Evolutionary conservation across 2,113 vertebrate genomes (phyloP).

Genomic region (Pitta sordida): DNA sequence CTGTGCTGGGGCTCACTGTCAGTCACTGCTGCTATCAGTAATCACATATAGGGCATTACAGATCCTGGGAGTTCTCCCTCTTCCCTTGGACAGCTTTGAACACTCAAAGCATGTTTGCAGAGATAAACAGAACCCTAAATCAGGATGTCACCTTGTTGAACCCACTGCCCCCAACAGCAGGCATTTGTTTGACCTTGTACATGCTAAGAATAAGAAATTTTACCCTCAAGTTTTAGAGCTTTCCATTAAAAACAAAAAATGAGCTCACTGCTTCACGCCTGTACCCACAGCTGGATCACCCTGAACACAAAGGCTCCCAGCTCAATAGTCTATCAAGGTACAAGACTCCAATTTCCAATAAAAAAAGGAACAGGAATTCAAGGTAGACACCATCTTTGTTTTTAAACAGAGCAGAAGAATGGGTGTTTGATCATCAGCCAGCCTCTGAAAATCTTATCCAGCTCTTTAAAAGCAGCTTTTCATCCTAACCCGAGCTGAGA

Average conservation of each 20-base stretch:
- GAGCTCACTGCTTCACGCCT: not conserved
- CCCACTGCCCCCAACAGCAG: accelerated
- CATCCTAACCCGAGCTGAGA: not conserved
- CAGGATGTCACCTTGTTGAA: not conserved
- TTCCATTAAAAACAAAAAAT: not conserved
- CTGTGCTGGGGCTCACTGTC: not conserved
- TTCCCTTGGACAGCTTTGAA: not conserved
- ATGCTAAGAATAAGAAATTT: not conserved
- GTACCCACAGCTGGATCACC: not conserved
- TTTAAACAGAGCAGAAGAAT: not conserved
- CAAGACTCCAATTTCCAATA: not conserved
- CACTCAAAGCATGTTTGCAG: not conserved
- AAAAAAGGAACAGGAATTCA: not conserved
- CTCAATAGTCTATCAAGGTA: not conserved
- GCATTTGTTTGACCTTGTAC: not conserved
- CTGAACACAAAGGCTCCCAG: not conserved
- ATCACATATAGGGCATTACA: not conserved
- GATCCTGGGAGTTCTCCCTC: not conserved
- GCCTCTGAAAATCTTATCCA: not conserved
- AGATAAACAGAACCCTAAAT: not conserved
- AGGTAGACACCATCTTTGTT: not conserved
- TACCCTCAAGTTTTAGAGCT: not conserved
- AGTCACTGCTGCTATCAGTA: not conserved
- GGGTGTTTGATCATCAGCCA: not conserved
- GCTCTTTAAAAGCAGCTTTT: not conserved